Percentiles rank a stretch among this genome's conserved stretches.
Conservation (phyloP, 2,888 invertebrate species). For the Mimumesa dahlbomi region DNA sequence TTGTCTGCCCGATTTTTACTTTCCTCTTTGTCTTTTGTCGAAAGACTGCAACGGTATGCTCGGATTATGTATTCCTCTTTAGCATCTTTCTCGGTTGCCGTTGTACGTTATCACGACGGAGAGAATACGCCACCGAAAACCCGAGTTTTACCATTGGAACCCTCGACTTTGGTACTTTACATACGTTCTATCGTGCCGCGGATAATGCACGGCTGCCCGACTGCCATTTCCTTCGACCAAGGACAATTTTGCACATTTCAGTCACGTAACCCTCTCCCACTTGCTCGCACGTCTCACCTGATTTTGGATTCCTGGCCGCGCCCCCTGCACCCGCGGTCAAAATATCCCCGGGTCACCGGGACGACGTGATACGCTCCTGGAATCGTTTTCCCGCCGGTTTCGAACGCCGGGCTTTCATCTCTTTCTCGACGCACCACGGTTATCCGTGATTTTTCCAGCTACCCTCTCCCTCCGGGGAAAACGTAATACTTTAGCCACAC, state of each 20-base stretch:
- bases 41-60: conserved; percentile 8
- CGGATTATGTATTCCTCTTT: conserved; percentile 5
- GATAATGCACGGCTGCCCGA: conserved; percentile 45
- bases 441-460: conserved; percentile 25
- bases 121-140: conserved; percentile 35
- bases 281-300: conserved; percentile 65
- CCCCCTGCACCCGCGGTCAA: conserved; percentile 58
- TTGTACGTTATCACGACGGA: conserved; percentile 13
- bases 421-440: conserved; percentile 12
- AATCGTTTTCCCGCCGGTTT: conserved; percentile 55
- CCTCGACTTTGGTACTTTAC: conserved; percentile 26
- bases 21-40: conserved; percentile 20
- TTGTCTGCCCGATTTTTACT: conserved; percentile 14
- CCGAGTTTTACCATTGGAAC: conserved; percentile 12
- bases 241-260: conserved; percentile 69
- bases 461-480: background rate
- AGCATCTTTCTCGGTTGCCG: background rate
- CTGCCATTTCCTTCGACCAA: conserved; percentile 34
- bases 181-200: conserved; percentile 40
- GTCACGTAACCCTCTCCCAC: conserved; percentile 69
- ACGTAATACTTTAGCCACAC: background rate
- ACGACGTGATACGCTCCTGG: conserved; percentile 31
- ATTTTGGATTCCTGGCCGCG: conserved; percentile 73
- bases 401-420: conserved; percentile 41
- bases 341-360: conserved; percentile 48